Conservation (phyloP, 2,888 invertebrate genomes). For the Callyntrura guangdongensis region DNA sequence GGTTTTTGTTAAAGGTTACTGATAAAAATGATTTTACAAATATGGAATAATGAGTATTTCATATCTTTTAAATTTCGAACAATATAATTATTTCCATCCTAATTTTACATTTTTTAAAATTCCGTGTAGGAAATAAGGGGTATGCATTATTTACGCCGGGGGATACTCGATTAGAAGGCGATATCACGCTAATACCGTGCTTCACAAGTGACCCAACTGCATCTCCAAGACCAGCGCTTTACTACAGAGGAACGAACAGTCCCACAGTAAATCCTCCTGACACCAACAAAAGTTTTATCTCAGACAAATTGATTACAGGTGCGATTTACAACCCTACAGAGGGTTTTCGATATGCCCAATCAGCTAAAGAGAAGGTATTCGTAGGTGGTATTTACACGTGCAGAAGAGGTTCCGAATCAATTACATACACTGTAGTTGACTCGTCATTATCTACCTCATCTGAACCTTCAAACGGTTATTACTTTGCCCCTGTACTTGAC, state of each 20-base stretch:
- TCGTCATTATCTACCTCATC: no score
- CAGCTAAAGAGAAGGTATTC: not conserved
- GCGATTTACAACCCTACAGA: conserved; percentile 40
- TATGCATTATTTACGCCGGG: not conserved
- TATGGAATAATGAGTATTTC: not conserved
- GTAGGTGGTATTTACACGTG: not conserved
- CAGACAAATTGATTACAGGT: not conserved
- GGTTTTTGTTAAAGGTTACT: conserved; percentile 61
- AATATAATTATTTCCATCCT: not conserved
- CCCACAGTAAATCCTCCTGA: no score
- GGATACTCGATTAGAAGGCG: not conserved
- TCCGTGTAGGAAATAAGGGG: not conserved
- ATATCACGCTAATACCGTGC: conserved; percentile 44
- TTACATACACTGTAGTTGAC: no score
- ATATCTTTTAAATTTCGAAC: not conserved
- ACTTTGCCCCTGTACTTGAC: not conserved
- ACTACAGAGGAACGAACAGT: not conserved
- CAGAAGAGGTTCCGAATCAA: not conserved
- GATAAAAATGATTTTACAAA: no score
- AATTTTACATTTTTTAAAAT: not conserved
- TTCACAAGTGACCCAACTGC: conserved; percentile 58
- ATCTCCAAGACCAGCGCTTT: not conserved
- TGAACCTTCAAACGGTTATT: not conserved
- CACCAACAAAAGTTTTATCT: no score
- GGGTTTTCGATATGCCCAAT: conserved; percentile 50